Base-by-base conservation (phyloP, 1,140 invertebrate genomes). In the Heliconius himera region DNA sequence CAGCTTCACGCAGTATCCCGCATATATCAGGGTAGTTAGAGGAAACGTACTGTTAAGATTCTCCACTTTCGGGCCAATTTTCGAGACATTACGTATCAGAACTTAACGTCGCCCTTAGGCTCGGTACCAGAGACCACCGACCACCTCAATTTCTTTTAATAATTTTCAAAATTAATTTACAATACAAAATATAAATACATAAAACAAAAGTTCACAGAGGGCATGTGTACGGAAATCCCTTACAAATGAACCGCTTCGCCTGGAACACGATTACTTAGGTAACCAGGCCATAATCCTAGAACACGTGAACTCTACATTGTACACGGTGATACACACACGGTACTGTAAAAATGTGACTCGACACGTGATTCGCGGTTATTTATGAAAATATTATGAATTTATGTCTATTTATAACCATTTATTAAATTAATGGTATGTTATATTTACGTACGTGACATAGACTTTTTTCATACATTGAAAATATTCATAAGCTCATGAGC, bases 201-300 rank as follows among this genome's bases (percentile, higher is more conserved):
- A 66, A 66, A 66, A 13, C 11, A 26, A 66, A 66, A 16, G 60
- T 66, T 66, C 22, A 66, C 60, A 29, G 60, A 66, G 60, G 26
- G 26, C 26, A 66, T 66, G 60, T 66, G 22, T 13, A n/a, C 60
- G 60, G 60, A 66, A 66, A 66, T 66, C 60, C 60, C 26, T 13
- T 66, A 66, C 60, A 66, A 66, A 66, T 66, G 9, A 66, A 66
- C 60, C 26, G 60, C 26, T 26, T 29, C 60, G 60, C 26, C 60
- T 29, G 60, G 60, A 66, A 66, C 26, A 66, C 60, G 60, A 66
- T 66, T 66, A 66, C 60, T 66, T 66, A 66, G 22, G 60, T 66
- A 66, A 66, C 60, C 60, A 26, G 22, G 60, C 22, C 60, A 5
- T 66, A 66, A 66, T 66, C 60, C 60, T 29, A 66, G 60, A 66